phyloP scores from a whole-genome alignment of 2,888 invertebrate genomes.

The Drosophila helvetica region DNA sequence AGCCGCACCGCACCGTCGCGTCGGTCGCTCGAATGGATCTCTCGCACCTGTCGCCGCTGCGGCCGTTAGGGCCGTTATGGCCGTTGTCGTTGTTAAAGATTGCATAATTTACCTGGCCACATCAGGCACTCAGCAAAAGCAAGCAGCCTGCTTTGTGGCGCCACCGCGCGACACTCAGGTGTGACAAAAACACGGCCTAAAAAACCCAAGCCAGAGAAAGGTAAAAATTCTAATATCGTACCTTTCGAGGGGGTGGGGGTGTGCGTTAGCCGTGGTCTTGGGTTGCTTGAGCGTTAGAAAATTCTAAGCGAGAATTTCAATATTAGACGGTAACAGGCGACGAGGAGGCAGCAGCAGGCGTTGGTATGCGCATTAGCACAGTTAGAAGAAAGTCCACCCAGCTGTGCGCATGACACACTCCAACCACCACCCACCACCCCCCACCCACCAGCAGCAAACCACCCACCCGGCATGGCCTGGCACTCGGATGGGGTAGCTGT shows the following conservation, averaged over 20 bases:
- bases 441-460: background rate
- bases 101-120: slow-evolving; percentile 83
- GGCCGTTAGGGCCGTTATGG: slow-evolving; percentile 40
- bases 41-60: slow-evolving; percentile 70
- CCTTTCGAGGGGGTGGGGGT: slow-evolving; percentile 11
- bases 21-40: slow-evolving; percentile 13
- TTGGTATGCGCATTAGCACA: slow-evolving; percentile 79
- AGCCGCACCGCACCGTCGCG: too few relatives aligned
- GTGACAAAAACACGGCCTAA: slow-evolving; percentile 15
- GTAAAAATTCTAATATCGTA: slow-evolving; percentile 55
- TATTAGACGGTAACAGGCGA: slow-evolving; percentile 82
- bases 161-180: slow-evolving; percentile 54
- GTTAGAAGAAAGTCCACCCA: slow-evolving; percentile 23
- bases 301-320: slow-evolving; percentile 83
- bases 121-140: slow-evolving; percentile 80
- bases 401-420: slow-evolving; percentile 64
- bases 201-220: slow-evolving; percentile 39
- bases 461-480: too few relatives aligned
- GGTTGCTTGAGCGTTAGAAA: slow-evolving; percentile 67
- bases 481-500: background rate
- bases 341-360: slow-evolving; percentile 53
- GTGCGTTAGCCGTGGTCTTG: slow-evolving; percentile 11
- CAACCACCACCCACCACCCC: background rate
- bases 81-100: slow-evolving; percentile 74
- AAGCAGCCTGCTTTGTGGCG: slow-evolving; percentile 45